phyloP scores from a whole-genome alignment of 2,797 vertebrate species.

The Poecilia gillii region DNA sequence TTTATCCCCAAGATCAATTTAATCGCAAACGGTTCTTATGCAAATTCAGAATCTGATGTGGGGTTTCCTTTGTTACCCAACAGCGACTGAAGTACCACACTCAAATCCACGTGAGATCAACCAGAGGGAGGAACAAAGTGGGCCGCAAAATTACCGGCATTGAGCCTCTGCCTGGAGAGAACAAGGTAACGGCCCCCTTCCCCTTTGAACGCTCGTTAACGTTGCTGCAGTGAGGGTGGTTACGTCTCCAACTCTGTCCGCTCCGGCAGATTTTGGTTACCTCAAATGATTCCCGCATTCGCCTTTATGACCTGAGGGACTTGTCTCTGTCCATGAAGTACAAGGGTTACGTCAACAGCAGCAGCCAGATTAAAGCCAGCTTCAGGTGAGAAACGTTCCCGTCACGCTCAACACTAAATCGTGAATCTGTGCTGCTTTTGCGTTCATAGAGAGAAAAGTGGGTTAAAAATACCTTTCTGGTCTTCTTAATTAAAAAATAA shows the following conservation, averaged over 20 bases:
- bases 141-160: slow-evolving; percentile 99
- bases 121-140: slow-evolving; percentile 97
- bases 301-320: slow-evolving; percentile 96
- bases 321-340: slow-evolving; percentile 99
- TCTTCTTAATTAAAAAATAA: not conserved
- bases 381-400: slow-evolving; percentile 87
- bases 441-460: not conserved
- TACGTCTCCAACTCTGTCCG: not conserved
- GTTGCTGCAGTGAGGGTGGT: not conserved
- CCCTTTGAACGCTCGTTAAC: not conserved
- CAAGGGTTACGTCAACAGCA: slow-evolving; percentile 98
- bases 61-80: slow-evolving; percentile 3
- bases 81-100: slow-evolving; percentile 99
- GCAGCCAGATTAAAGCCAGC: slow-evolving; percentile 99
- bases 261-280: slow-evolving; percentile 93
- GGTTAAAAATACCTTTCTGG: not conserved
- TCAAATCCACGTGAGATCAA: slow-evolving; percentile 97
- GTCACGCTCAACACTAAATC: not conserved
- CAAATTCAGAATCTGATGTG: not conserved
- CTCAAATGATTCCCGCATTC: slow-evolving; percentile 96
- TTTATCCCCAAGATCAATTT: not conserved
- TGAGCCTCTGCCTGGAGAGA: slow-evolving; percentile 97
- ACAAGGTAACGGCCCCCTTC: slow-evolving; percentile 85
- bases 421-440: not conserved
- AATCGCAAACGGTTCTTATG: not conserved